A percentile compares a stretch with the other conserved stretches of the same genome.
phyloP scores from a whole-genome alignment of 1,140 invertebrate species.

The Sesamia nonagrioides region DNA sequence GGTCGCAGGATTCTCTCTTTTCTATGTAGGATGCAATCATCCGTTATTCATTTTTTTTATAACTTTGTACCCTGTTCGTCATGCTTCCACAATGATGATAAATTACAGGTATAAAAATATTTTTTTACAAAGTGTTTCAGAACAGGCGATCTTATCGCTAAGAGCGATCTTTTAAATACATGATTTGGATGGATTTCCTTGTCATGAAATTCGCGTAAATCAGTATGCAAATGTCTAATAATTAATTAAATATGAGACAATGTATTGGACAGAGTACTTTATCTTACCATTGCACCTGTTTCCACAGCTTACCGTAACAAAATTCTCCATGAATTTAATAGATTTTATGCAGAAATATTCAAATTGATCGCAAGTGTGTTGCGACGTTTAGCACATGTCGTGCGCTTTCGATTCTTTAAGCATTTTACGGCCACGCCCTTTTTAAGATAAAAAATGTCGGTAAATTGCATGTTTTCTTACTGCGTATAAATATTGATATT shows the following conservation, averaged over 20 bases:
- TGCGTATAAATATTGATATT: slow-evolving; percentile 24
- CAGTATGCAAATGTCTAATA: not conserved
- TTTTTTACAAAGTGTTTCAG: too few species aligned
- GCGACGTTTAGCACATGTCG: slow-evolving; percentile 10
- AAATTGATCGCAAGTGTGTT: slow-evolving; percentile 42
- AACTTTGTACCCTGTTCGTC: too few species aligned
- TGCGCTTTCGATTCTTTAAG: not conserved
- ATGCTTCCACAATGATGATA: too few species aligned
- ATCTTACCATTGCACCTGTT: slow-evolving; percentile 4
- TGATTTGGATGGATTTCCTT: not conserved
- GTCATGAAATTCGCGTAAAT: not conserved
- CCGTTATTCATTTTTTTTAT: too few species aligned
- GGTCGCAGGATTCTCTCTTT: too few species aligned
- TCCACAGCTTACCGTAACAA: slow-evolving; percentile 3
- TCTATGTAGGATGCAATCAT: too few species aligned
- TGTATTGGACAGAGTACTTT: not conserved
- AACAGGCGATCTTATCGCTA: too few species aligned
- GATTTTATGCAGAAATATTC: slow-evolving; percentile 56
- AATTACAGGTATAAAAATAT: too few species aligned
- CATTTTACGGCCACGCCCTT: slow-evolving; percentile 15
- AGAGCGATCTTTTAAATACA: too few species aligned
- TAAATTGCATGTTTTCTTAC: slow-evolving; percentile 16
- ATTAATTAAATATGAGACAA: slow-evolving; percentile 3
- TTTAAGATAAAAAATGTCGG: slow-evolving; percentile 31
- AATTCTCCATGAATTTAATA: slow-evolving; percentile 31